Conservation (phyloP, 2,797 vertebrate species). For the Rhodeus uyekii region DNA sequence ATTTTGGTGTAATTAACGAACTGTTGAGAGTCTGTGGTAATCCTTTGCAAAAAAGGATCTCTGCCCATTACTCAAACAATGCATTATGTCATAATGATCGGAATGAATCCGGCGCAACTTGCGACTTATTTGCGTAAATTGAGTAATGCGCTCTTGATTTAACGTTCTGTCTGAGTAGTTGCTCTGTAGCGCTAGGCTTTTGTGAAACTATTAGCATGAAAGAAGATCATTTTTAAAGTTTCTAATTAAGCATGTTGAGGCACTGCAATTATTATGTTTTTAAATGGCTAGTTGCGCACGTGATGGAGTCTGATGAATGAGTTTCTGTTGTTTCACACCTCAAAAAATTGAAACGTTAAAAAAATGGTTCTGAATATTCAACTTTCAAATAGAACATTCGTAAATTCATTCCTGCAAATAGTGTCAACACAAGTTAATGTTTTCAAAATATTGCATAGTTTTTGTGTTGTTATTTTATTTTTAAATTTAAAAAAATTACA, state of each 20-base stretch:
- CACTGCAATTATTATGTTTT: conserved; percentile 52
- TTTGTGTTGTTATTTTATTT: too few species aligned
- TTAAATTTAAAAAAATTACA: too few species aligned
- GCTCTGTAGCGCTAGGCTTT: conserved; percentile 57
- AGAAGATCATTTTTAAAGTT: conserved; percentile 76
- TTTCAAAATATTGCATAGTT: not conserved
- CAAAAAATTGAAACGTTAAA: not conserved
- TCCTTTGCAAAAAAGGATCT: not conserved
- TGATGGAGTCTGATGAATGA: conserved; percentile 2
- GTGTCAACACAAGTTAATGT: not conserved
- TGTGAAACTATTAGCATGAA: conserved; percentile 74
- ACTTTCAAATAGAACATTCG: not conserved
- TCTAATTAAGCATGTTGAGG: conserved; percentile 75
- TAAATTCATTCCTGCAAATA: not conserved
- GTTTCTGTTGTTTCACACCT: conserved; percentile 57
- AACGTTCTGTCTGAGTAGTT: conserved; percentile 64
- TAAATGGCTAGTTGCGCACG: not conserved
- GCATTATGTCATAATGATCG: conserved; percentile 67
- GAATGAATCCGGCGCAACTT: conserved; percentile 78
- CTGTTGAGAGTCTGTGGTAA: conserved; percentile 2
- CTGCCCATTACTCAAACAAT: conserved; percentile 57
- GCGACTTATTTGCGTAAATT: conserved; percentile 79
- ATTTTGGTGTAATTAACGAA: conserved; percentile 23
- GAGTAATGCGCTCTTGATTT: conserved; percentile 75
- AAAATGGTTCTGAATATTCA: too few species aligned